Percentiles rank a stretch among this genome's conserved stretches.
phyloP scores from a whole-genome alignment of 2,797 vertebrate species.

The Coendou prehensilis region DNA sequence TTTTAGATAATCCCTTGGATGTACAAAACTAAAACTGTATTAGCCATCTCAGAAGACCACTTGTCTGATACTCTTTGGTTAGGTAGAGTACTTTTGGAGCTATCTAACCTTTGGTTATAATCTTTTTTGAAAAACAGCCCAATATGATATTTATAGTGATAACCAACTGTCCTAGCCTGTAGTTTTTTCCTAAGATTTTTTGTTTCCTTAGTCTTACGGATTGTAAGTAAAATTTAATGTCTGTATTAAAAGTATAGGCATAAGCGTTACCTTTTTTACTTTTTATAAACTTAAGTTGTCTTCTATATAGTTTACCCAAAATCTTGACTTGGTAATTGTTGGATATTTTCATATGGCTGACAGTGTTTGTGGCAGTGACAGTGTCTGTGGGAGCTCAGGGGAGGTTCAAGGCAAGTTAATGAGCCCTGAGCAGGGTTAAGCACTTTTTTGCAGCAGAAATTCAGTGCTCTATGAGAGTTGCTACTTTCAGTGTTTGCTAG shows the following conservation, averaged over 20 bases:
- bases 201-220: neutral
- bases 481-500: neutral
- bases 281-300: neutral
- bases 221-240: conserved; percentile 62
- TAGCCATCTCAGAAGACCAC: conserved; percentile 4
- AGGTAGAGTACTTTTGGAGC: neutral
- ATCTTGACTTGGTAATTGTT: conserved; percentile 47
- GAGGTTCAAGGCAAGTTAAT: conserved; percentile 26
- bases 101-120: neutral
- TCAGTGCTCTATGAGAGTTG: neutral
- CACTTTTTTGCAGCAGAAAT: conserved; percentile 45
- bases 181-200: neutral
- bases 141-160: neutral
- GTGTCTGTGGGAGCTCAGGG: neutral
- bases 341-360: neutral
- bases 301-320: neutral
- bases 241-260: neutral
- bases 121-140: neutral
- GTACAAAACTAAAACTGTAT: neutral
- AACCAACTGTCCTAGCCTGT: neutral
- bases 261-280: neutral
- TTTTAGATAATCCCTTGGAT: conserved; percentile 41
- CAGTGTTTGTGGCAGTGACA: neutral
- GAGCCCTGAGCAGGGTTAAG: neutral
- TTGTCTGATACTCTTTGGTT: conserved; percentile 46